Evolutionary conservation across 1,140 invertebrate species (phyloP).

Genomic region (Brachionus paranguensis): DNA sequence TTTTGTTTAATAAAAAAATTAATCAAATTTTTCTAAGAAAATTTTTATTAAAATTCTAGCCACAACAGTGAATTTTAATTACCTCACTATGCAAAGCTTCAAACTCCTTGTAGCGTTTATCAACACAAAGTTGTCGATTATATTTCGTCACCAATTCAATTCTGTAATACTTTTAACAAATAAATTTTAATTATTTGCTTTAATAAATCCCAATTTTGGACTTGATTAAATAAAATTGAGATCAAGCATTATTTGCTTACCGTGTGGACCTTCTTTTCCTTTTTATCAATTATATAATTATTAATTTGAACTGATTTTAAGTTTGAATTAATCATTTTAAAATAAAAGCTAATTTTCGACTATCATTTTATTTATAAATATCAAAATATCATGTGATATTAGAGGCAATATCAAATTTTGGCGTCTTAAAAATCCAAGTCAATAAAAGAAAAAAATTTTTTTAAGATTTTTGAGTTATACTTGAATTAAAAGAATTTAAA

Average conservation of each 20-base stretch:
- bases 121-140: neutral
- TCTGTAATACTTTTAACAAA: neutral
- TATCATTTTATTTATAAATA: neutral
- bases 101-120: conserved; percentile 21
- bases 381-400: neutral
- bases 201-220: neutral
- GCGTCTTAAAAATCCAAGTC: neutral
- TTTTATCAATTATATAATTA: conserved; percentile 12
- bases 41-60: neutral
- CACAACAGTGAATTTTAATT: neutral
- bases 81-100: conserved; percentile 14
- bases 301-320: conserved; percentile 21
- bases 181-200: neutral
- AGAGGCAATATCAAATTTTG: neutral
- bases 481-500: neutral
- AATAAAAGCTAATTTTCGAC: neutral
- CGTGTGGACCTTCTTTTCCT: neutral
- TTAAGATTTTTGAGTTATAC: neutral
- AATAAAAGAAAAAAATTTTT: neutral
- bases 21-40: too few species aligned
- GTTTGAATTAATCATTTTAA: conserved; percentile 10
- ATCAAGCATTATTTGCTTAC: neutral
- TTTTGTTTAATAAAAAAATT: too few species aligned
- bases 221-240: neutral
- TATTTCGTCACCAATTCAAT: neutral